Base-by-base conservation (phyloP, 2,797 vertebrate genomes). In the Calcarius lapponicus region DNA sequence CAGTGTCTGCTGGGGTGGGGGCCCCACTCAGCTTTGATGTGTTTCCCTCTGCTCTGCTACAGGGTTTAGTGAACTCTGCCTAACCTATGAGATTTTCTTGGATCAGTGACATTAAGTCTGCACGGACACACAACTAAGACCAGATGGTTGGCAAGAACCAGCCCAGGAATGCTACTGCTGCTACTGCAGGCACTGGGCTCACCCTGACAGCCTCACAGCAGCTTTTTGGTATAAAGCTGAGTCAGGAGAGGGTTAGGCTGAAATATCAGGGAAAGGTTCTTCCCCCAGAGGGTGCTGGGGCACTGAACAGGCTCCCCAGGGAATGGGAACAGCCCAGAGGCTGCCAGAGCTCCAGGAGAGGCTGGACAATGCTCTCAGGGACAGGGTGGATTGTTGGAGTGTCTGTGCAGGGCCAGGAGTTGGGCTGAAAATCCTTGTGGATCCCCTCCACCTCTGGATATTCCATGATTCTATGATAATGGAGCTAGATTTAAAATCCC, bases 1-100 rank as follows among this genome's bases (percentile, higher is more conserved):
- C 9, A 24, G 0, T 1, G 14, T 32, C 18, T 28, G 13, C 34
- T 15, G 5, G 40, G 36, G 25, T 83, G 36, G 65, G 70, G 71
- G 60, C 65, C 88, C 48, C 83, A 62, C 78, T 89, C 48, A 58
- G 80, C 67, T 95, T 64, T 86, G 54, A 84, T 73, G 58, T 48
- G 79, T 54, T 88, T 81, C 42, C 61, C 50, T 72, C 47, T 58
- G 50, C 4, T 86, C 43, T 10, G 29, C 19, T 84, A 31, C 54
- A 6, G 7, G 26, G 48, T 84, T 93, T 76, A 56, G 90, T 80
- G 88, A 94, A 66, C 88, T 94, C 80, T 96, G 80, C 73, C 70
- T 91, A 90, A 96, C 73, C 62, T 78, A 64, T 18, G 79, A 11
- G 40, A 61, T 75, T 90, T 92, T 58, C 75, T 69, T 81, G 62